phyloP scores from a whole-genome alignment of 35 echinoderm and acorn worm species.

The Apostichopus japonicus region DNA sequence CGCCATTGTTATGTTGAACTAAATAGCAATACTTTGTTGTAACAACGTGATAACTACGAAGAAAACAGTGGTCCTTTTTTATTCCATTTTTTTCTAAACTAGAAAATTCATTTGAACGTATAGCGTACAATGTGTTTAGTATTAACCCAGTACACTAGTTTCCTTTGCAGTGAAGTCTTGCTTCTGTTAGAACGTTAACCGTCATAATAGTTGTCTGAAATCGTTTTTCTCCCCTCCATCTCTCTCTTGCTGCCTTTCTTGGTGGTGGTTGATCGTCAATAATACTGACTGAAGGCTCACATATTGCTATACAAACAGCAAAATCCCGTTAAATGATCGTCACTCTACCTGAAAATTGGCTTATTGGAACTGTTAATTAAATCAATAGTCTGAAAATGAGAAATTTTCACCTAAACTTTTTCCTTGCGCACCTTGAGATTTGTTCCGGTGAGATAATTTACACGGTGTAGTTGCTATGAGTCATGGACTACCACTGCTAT shows the following conservation, averaged over 20 bases:
- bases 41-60: no score
- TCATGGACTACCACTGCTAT: constrained; percentile 33
- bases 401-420: constrained; percentile 32
- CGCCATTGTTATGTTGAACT: no score
- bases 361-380: constrained; percentile 38
- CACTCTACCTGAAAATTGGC: constrained; percentile 52
- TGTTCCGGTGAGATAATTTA: constrained; percentile 41
- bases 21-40: no score
- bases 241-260: no score
- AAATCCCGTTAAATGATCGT: constrained; percentile 42
- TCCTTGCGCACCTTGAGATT: constrained; percentile 29
- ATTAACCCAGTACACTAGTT: no score
- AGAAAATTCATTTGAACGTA: no score
- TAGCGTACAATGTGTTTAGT: no score
- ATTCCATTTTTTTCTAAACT: no score
- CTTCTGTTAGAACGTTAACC: no score
- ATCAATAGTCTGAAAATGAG: constrained; percentile 44
- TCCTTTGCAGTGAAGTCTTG: no score
- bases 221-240: not conserved
- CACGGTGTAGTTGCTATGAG: constrained; percentile 27
- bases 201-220: not conserved
- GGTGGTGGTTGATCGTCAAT: not conserved
- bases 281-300: constrained; percentile 14
- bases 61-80: no score
- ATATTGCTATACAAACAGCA: constrained; percentile 38